Evolutionary conservation across 2,113 vertebrate genomes (phyloP), one percentile per base, ranked within the genome.

Genomic region (Clarias magur): DNA sequence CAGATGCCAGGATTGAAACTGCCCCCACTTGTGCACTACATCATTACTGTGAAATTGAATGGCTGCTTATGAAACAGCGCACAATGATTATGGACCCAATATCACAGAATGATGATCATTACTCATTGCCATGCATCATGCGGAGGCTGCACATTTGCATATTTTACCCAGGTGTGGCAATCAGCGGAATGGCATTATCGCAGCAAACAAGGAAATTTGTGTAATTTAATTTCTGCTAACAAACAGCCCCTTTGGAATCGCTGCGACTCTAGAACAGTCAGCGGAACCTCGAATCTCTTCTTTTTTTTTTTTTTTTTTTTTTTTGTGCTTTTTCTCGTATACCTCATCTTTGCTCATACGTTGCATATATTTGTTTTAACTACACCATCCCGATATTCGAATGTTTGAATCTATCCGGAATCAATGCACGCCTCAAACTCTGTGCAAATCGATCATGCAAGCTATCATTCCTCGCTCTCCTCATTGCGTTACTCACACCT

Each of bases 111-210:
- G 82, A 88, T 88, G 87, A 87, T 87, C 86, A 88, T 90, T 88
- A 90, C 87, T 90, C 87, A 88, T 88, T 87, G 87, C 85, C 70
- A 79, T 86, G 80, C 84, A 79, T 85, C 79, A 85, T 82, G 89
- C 63, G 3, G 63, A 88, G 70, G 68, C 85, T 82, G 85, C 85
- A 65, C 87, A 88, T 88, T 90, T 88, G 89, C 87, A 90, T 90
- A 88, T 88, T 90, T 85, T 90, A 90, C 89, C 87, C 89, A 88
- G 89, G 89, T 90, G 89, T 88, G 85, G 88, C 87, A 88, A 88
- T 90, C 89, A 87, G 89, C 53, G 82, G 85, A 87, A 90, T 88
- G 82, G 85, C 85, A 87, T 88, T 88, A 88, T 87, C 79, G 73
- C 25, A 17, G 72, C 89, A 88, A 88, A 90, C 79, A 87, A 82